A percentile compares a stretch with the other conserved stretches of the same genome.
Evolutionary conservation across 2,797 vertebrate genomes (phyloP).

Genomic region (Acrocephalus scirpaceus): DNA sequence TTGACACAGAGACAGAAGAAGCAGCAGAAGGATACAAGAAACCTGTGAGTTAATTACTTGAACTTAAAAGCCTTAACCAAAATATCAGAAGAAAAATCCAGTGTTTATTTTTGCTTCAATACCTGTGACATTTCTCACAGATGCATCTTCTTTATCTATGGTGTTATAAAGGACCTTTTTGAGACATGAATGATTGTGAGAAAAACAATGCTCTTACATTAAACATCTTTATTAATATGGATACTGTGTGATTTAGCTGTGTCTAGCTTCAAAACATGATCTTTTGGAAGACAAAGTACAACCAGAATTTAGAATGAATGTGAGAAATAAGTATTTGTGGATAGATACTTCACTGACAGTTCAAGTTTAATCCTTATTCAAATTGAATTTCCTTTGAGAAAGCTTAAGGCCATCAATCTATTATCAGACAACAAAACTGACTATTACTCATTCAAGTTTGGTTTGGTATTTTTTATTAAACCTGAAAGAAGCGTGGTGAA

Average conservation of each 20-base stretch:
- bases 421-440: constrained; percentile 45
- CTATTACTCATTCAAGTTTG: constrained; percentile 48
- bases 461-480: constrained; percentile 12
- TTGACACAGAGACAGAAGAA: constrained; percentile 4
- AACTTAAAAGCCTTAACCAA: neutral
- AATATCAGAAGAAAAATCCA: neutral
- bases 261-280: constrained; percentile 15
- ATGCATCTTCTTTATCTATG: neutral
- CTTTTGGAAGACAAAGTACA: constrained; percentile 41
- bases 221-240: constrained; percentile 22
- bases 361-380: constrained; percentile 66
- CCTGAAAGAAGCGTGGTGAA: constrained; percentile 40
- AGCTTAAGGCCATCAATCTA: constrained; percentile 58
- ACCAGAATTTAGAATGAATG: constrained; percentile 15
- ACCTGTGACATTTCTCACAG: neutral
- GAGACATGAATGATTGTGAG: neutral
- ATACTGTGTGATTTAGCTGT: neutral
- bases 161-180: neutral
- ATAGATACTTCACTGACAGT: constrained; percentile 49
- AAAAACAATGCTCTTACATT: neutral
- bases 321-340: constrained; percentile 26
- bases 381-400: constrained; percentile 70
- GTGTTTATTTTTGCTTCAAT: neutral
- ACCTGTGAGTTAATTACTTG: neutral
- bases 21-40: neutral